Base-by-base conservation (phyloP, 1,140 invertebrate genomes). In the Drosophila sechellia region DNA sequence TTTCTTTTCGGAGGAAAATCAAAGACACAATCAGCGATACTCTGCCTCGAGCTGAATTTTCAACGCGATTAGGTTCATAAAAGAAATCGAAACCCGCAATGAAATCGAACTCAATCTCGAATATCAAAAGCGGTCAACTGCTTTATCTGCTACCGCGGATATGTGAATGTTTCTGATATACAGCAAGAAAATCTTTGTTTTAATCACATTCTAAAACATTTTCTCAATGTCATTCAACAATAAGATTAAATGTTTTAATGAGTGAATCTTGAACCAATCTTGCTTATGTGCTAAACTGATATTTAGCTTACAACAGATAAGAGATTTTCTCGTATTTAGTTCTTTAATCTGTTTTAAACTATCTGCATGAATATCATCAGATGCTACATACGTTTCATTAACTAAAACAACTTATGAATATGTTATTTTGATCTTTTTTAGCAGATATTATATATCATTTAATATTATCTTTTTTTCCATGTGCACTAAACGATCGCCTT, bases 11-110 rank as follows among this genome's bases (percentile, higher is more conserved):
- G 11, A 13, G 35, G 13, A 58, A 65, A 71, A 76, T 63, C 59
- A 84, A 43, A 48, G 48, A 10, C 46, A 12, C 22, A 49, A 37
- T 1, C 4, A 48, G 15, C 42, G 20, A 52, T 42, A 40, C 39
- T 37, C 15, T 49, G 50, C 63, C 59, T 42, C 27, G 22, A 56
- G 68, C 77, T 56, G 48, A 75, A 86, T 74, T 81, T 85, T 85
- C 81, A 70, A 59, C 54, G 60, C 66, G 80, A 77, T 85, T 71
- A 74, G 66, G 40, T 61, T 56, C 22, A 27, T n/a, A 66, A 78
- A 66, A 66, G 78, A 85, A 85, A 84, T 77, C 68, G 46, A 69
- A 80, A 69, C 52, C 40, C 46, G 55, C 49, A 79, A 61, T 39
- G 20, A 50, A 78, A 43, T 53, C 55, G 39, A 69, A 61, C 27